phyloP scores from a whole-genome alignment of 2,113 vertebrate genomes.

The Lates calcarifer region DNA sequence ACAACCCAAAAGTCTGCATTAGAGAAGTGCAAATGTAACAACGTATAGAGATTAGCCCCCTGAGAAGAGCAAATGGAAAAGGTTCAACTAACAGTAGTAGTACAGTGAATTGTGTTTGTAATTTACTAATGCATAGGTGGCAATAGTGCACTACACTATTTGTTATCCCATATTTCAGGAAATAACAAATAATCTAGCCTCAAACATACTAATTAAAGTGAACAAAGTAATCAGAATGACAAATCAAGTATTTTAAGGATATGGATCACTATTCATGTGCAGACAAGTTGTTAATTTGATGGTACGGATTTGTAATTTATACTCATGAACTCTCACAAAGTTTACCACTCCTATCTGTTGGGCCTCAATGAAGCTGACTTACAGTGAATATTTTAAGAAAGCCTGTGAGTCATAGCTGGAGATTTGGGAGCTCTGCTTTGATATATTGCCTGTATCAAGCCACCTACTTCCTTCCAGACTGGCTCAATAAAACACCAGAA shows the following conservation, averaged over 20 bases:
- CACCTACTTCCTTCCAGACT: not conserved
- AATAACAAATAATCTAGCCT: not conserved
- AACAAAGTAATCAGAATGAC: not conserved
- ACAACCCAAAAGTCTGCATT: not conserved
- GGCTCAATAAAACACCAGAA: slow-evolving; percentile 11
- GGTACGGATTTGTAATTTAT: not conserved
- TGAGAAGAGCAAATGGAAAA: not conserved
- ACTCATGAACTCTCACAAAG: not conserved
- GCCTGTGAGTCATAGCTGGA: not conserved
- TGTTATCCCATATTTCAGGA: not conserved
- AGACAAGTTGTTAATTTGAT: slow-evolving; percentile 6
- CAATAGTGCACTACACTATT: not conserved
- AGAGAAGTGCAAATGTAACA: not conserved
- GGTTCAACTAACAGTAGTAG: not conserved
- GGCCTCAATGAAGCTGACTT: not conserved
- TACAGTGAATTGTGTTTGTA: not conserved
- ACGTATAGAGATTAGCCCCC: not conserved
- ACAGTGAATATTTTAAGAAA: slow-evolving; percentile 7
- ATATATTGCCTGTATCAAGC: slow-evolving; percentile 1
- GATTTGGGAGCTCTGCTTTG: not conserved
- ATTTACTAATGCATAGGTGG: not conserved
- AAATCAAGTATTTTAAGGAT: not conserved
- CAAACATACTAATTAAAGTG: not conserved
- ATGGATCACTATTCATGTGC: not conserved
- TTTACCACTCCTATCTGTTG: not conserved